phyloP scores from a whole-genome alignment of 2,888 invertebrate genomes.

The Drosophila recens region DNA sequence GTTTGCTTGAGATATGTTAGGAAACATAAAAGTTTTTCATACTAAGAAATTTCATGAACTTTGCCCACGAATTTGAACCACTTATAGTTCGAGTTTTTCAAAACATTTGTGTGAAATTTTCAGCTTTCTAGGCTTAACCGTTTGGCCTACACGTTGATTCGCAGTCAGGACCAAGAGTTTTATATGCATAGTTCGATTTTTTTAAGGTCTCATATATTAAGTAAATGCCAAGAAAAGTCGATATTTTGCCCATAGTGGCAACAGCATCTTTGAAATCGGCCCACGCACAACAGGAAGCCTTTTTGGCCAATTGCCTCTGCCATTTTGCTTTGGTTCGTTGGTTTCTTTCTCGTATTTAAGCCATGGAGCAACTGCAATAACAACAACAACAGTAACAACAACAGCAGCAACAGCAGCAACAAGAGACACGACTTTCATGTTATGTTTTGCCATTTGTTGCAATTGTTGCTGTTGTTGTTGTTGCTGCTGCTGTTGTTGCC shows the following conservation, averaged over 20 bases:
- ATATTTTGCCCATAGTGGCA: constrained; percentile 9
- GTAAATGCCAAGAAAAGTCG: neutral
- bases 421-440: constrained; percentile 51
- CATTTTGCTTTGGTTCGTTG: constrained; percentile 23
- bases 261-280: constrained; percentile 40
- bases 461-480: constrained; percentile 18
- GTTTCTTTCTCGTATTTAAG: constrained; percentile 18
- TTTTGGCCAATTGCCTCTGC: constrained; percentile 55
- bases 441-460: constrained; percentile 52
- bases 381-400: constrained; percentile 13
- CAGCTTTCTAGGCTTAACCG: no score
- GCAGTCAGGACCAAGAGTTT: no score
- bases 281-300: constrained; percentile 61
- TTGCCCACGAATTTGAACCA: no score
- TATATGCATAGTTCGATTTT: no score
- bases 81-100: no score
- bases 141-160: no score
- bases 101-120: no score
- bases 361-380: constrained; percentile 30
- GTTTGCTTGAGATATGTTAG: no score
- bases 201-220: neutral
- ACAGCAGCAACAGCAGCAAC: constrained; percentile 17
- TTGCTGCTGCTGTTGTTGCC: constrained; percentile 40
- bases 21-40: no score
- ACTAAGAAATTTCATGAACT: no score